These are phyloP conservation scores for Drosophila mimica DNA, from an alignment of 2,888 invertebrate species.

Conservation along the genomic window DNA sequence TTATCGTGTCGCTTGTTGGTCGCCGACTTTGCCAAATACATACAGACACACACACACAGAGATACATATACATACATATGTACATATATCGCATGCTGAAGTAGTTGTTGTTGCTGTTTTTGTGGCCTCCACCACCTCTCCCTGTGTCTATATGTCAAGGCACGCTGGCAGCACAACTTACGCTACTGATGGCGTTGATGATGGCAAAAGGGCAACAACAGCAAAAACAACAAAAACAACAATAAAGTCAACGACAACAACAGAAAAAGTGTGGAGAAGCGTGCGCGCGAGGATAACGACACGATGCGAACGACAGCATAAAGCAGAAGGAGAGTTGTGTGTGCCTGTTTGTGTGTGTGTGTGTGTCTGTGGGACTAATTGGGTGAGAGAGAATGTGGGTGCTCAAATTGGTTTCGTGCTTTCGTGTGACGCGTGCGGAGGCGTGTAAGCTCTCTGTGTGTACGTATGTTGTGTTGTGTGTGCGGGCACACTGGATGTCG, in stretches of 20 bases:
- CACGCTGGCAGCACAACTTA: slow-evolving; percentile 69
- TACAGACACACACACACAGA: slow-evolving; percentile 32
- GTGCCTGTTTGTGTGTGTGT: slow-evolving; percentile 50
- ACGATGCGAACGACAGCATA: slow-evolving; percentile 58
- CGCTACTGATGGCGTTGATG: slow-evolving; percentile 78
- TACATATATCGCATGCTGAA: slow-evolving; percentile 21
- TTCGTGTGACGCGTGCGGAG: slow-evolving; percentile 77
- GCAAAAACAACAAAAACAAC: slow-evolving; percentile 18
- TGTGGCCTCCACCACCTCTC: slow-evolving; percentile 49
- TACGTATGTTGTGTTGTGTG: slow-evolving; percentile 21
- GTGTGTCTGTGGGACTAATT: slow-evolving; percentile 82
- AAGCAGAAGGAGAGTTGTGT: slow-evolving; percentile 23
- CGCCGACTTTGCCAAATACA: slow-evolving; percentile 58
- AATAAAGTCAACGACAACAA: slow-evolving; percentile 13
- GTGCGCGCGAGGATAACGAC: slow-evolving; percentile 78
- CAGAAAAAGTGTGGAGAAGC: slow-evolving; percentile 68
- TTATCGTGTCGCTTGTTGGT: slow-evolving; percentile 81
- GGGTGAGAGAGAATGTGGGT: slow-evolving; percentile 83
- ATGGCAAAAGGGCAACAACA: slow-evolving; percentile 76
- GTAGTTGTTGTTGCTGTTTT: slow-evolving; percentile 67
- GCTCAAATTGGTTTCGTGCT: slow-evolving; percentile 82
- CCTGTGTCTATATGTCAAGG: slow-evolving; percentile 37
- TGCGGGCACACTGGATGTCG: slow-evolving; percentile 29
- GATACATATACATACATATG: slow-evolving; percentile 3
- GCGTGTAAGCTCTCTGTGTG: slow-evolving; percentile 68